A percentile compares a stretch with the other conserved stretches of the same genome.
Evolutionary conservation across 1,140 invertebrate genomes (phyloP).

Genomic region (Diabrotica virgifera): DNA sequence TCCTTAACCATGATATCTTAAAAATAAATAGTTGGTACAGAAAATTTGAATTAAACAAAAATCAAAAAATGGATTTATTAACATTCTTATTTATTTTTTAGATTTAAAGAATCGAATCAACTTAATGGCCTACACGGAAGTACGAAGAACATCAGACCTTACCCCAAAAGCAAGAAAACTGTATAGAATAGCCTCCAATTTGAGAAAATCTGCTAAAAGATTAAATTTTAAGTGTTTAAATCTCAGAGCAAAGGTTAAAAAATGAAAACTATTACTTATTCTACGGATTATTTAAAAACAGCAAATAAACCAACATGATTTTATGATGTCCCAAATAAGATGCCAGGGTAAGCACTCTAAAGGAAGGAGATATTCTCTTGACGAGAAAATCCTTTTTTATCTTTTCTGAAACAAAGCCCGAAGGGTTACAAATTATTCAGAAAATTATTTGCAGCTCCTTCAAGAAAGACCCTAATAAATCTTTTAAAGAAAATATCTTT

Average conservation of each 20-base stretch:
- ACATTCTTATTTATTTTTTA: slow-evolving; percentile 12
- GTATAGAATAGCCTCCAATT: slow-evolving; percentile 6
- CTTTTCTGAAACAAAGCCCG: slow-evolving; percentile 34
- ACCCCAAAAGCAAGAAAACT: slow-evolving; percentile 11
- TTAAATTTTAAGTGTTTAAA: not conserved
- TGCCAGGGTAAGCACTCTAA: slow-evolving; percentile 12
- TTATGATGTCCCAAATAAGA: slow-evolving; percentile 24
- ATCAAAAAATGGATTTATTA: too few species aligned
- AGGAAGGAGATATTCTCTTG: slow-evolving; percentile 29
- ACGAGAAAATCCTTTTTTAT: slow-evolving; percentile 36
- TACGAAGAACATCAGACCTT: slow-evolving; percentile 3
- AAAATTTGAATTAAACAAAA: too few species aligned
- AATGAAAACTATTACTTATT: not conserved
- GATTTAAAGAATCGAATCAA: not conserved
- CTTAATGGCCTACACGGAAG: not conserved
- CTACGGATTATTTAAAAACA: not conserved
- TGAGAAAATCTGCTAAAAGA: not conserved
- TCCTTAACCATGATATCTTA: too few species aligned
- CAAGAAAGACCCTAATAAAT: slow-evolving; percentile 28
- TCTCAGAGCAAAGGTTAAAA: not conserved
- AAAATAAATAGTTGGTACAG: too few species aligned
- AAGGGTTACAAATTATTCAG: slow-evolving; percentile 33
- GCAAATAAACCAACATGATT: slow-evolving; percentile 21
- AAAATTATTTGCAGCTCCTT: slow-evolving; percentile 30
- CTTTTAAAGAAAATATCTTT: slow-evolving; percentile 33